Percentiles rank a stretch among this genome's conserved stretches.
Evolutionary conservation across 30 jellyfish, hydroid and myxozoan species (phyloP).

Genomic region (Pelagia noctiluca): DNA sequence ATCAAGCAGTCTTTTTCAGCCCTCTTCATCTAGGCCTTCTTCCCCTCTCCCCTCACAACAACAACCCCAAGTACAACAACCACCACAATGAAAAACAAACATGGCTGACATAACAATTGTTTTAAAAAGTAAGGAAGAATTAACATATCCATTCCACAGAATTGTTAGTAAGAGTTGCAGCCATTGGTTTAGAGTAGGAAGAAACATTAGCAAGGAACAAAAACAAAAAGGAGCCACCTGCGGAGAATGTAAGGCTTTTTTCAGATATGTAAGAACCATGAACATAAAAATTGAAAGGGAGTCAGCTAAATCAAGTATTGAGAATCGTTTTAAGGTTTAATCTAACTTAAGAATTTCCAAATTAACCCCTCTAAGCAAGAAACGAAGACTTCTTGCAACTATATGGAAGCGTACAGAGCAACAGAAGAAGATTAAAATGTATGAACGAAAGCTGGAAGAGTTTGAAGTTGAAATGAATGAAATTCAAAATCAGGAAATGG

Average conservation of each 20-base stretch:
- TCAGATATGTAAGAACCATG: not conserved
- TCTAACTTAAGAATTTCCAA: not conserved
- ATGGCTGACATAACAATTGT: no score
- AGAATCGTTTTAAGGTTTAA: not conserved
- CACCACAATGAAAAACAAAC: no score
- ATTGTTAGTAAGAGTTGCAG: not conserved
- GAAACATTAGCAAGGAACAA: not conserved
- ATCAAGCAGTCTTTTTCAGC: no score
- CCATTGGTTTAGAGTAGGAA: not conserved
- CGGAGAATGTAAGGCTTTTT: slow-evolving; percentile 15
- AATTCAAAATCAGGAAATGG: slow-evolving; percentile 21
- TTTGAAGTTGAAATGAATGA: slow-evolving; percentile 5
- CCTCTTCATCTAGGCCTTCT: no score
- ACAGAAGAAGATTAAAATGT: not conserved
- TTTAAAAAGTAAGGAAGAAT: not conserved
- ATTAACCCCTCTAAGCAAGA: not conserved
- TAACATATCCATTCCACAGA: not conserved
- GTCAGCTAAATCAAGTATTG: not conserved
- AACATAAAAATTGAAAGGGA: not conserved
- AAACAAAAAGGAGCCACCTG: not conserved
- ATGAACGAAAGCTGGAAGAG: slow-evolving; percentile 2
- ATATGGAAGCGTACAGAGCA: not conserved
- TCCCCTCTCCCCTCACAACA: no score
- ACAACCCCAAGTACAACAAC: no score
- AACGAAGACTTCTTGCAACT: not conserved